Evolutionary conservation across 2,888 invertebrate genomes (phyloP).

Genomic region (Ganaspis brasiliensis): DNA sequence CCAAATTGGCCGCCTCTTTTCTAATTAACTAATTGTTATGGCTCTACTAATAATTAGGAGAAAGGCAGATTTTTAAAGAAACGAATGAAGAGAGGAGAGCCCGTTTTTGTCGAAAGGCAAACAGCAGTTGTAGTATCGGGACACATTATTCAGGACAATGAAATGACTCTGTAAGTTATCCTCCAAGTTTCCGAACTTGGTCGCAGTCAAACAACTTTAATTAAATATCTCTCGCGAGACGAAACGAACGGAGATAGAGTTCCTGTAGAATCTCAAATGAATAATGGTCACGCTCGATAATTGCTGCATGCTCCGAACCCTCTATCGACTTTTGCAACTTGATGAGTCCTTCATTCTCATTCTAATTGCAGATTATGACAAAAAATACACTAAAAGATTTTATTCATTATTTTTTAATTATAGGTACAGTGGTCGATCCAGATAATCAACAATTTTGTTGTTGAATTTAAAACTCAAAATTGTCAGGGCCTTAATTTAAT

Average conservation of each 20-base stretch:
- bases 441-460: no score
- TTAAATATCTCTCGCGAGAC: conserved; percentile 75
- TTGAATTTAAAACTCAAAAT: no score
- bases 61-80: no score
- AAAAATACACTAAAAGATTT: no score
- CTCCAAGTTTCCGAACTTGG: conserved; percentile 74
- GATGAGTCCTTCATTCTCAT: conserved; percentile 5
- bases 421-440: no score
- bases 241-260: conserved; percentile 66
- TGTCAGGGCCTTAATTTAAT: no score
- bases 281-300: conserved; percentile 63
- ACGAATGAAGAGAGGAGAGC: conserved; percentile 1
- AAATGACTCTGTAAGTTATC: conserved; percentile 76
- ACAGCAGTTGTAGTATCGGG: not conserved
- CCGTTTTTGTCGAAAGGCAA: not conserved
- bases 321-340: conserved; percentile 24
- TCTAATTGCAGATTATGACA: not conserved
- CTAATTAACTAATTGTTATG: no score
- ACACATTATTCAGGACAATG: conserved; percentile 66
- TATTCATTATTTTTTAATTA: no score
- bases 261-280: conserved; percentile 59
- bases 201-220: conserved; percentile 77
- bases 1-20: no score
- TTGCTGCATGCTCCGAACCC: conserved; percentile 41
- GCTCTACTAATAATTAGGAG: no score